A percentile compares a stretch with the other conserved stretches of the same genome.
Conservation (phyloP, 2,113 vertebrate genomes). For the Scomber colias region DNA sequence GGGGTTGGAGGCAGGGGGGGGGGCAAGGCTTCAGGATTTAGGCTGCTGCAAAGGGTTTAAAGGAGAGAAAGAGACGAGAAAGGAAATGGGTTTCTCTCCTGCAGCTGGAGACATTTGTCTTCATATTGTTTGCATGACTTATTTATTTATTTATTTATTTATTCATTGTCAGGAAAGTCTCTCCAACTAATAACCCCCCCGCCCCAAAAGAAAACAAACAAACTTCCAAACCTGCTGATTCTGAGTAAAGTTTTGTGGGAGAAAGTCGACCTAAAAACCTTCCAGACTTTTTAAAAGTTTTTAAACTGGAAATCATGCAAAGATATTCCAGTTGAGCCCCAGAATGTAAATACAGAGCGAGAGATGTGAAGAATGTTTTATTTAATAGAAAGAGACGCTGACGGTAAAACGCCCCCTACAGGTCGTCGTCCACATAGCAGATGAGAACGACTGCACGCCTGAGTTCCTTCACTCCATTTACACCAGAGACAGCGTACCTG, state of each 20-base stretch:
- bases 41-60: not conserved
- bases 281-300: no score
- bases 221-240: not conserved
- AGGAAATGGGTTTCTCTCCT: constrained; percentile 17
- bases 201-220: not conserved
- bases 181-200: no score
- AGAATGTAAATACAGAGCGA: no score
- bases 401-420: constrained; percentile 56
- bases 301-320: no score
- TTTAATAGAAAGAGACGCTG: not conserved
- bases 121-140: constrained; percentile 21
- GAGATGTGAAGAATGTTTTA: no score
- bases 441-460: constrained; percentile 92
- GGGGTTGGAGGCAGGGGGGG: not conserved
- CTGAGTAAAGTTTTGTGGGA: not conserved
- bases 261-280: no score
- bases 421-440: constrained; percentile 88
- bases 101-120: not conserved
- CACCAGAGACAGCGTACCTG: constrained; percentile 88
- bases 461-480: constrained; percentile 93
- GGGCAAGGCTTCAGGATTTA: not conserved
- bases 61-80: not conserved
- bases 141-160: not conserved
- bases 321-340: no score
- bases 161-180: no score